Percentiles rank a stretch among this genome's conserved stretches.
phyloP scores from a whole-genome alignment of 1,140 invertebrate species.

The honey bee (Apis mellifera) region DNA sequence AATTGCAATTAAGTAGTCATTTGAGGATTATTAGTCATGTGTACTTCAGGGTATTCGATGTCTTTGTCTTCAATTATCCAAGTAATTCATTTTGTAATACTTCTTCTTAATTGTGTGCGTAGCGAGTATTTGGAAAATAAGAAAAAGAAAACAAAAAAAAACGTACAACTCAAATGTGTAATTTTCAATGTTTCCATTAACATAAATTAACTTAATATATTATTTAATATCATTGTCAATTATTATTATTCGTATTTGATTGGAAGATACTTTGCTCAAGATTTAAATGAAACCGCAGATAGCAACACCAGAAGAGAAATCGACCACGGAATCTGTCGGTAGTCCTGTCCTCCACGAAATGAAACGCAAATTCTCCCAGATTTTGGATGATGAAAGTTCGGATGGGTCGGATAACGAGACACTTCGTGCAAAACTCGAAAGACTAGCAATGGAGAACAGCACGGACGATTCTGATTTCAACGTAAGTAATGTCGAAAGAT shows the following conservation, averaged over 20 bases:
- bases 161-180: too few relatives aligned
- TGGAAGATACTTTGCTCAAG: neutral
- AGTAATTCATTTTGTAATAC: neutral
- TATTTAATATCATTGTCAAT: too few relatives aligned
- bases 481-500: slow-evolving; percentile 54
- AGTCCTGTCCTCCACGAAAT: slow-evolving; percentile 8
- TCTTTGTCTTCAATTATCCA: too few relatives aligned
- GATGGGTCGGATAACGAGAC: slow-evolving; percentile 62
- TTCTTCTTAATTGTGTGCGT: too few relatives aligned
- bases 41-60: too few relatives aligned
- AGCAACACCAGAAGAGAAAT: slow-evolving; percentile 57
- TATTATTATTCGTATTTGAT: neutral
- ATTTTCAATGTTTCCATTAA: too few relatives aligned
- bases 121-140: too few relatives aligned
- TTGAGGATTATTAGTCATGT: too few relatives aligned
- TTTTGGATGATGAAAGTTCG: slow-evolving; percentile 36
- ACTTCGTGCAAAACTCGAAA: slow-evolving; percentile 60
- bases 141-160: too few relatives aligned
- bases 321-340: slow-evolving; percentile 55
- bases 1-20: too few relatives aligned
- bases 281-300: slow-evolving; percentile 25
- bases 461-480: slow-evolving; percentile 65
- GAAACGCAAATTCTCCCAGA: slow-evolving; percentile 65
- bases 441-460: slow-evolving; percentile 56
- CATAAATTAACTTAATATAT: neutral